A percentile compares a stretch with the other conserved stretches of the same genome.
Evolutionary conservation across 2,888 invertebrate genomes (phyloP).

Genomic region (Drosophila borealis): DNA sequence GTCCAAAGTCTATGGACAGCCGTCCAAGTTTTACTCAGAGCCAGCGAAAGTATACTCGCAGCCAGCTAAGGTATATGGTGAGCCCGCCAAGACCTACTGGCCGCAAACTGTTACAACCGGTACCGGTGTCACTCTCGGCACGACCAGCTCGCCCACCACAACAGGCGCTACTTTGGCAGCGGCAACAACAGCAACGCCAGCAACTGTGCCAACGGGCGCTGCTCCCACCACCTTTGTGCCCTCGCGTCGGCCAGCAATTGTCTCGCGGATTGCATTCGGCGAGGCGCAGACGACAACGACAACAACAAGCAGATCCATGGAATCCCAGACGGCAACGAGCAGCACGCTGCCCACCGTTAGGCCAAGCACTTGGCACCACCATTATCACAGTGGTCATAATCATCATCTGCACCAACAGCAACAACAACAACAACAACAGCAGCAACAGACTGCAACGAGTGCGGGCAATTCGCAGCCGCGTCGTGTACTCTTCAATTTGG

Average conservation of each 20-base stretch:
- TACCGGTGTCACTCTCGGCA: constrained; percentile 39
- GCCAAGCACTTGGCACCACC: constrained; percentile 66
- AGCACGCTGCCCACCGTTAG: constrained; percentile 51
- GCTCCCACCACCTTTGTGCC: constrained; percentile 66
- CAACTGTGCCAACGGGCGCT: constrained; percentile 56
- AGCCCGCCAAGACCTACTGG: constrained; percentile 86
- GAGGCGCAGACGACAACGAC: constrained; percentile 75
- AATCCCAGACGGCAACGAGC: constrained; percentile 24
- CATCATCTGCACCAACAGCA: constrained; percentile 52
- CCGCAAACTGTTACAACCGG: constrained; percentile 74
- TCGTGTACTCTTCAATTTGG: constrained; percentile 84
- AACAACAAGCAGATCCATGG: constrained; percentile 24
- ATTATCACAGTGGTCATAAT: constrained; percentile 63
- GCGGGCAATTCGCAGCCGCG: constrained; percentile 68
- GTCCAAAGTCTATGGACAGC: constrained; percentile 86
- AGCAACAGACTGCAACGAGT: constrained; percentile 33
- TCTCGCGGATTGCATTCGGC: constrained; percentile 82
- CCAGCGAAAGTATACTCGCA: constrained; percentile 87
- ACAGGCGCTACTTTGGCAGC: constrained; percentile 22
- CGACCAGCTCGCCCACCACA: constrained; percentile 50
- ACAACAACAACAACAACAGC: constrained; percentile 51
- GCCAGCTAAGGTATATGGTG: constrained; percentile 87
- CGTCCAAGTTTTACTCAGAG: constrained; percentile 87
- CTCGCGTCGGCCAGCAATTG: constrained; percentile 81
- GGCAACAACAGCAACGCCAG: constrained; percentile 21